Conservation (phyloP, 2,888 invertebrate species). For the Alloplasta piceator region DNA sequence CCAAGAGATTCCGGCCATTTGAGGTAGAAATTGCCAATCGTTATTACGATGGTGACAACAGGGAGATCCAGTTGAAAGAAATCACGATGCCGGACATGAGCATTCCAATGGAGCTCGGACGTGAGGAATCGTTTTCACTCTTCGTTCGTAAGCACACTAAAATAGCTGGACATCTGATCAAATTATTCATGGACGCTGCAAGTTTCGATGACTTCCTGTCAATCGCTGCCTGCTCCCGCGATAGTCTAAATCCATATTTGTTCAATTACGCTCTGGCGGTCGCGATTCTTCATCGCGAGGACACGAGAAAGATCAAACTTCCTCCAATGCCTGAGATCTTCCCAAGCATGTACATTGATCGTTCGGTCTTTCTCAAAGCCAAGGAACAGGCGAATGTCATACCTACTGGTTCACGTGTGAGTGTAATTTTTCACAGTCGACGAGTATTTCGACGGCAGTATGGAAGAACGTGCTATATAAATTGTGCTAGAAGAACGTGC, state of each 20-base stretch:
- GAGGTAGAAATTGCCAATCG: conserved; percentile 86
- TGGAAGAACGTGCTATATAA: too few species aligned
- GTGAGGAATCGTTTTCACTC: conserved; percentile 89
- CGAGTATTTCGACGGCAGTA: too few species aligned
- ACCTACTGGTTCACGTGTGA: conserved; percentile 86
- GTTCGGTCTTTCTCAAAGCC: conserved; percentile 88
- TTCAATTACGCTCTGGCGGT: conserved; percentile 92
- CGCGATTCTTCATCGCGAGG: conserved; percentile 89
- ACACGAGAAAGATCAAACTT: conserved; percentile 88
- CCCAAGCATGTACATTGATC: conserved; percentile 92
- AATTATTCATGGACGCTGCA: conserved; percentile 89
- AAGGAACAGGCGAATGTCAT: conserved; percentile 88
- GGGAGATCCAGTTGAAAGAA: conserved; percentile 85
- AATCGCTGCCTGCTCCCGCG: conserved; percentile 88
- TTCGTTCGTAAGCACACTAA: conserved; percentile 89
- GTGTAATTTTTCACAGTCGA: conserved; percentile 70
- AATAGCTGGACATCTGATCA: conserved; percentile 89
- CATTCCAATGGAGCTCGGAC: conserved; percentile 86
- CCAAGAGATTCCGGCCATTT: conserved; percentile 85
- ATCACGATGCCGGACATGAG: conserved; percentile 87
- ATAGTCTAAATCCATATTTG: conserved; percentile 90
- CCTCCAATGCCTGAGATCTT: conserved; percentile 91
- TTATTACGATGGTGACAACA: conserved; percentile 84
- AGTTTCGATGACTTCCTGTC: conserved; percentile 89
- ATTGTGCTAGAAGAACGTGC: too few species aligned